Base-by-base conservation (phyloP, 2,888 invertebrate genomes). In the Lobophora halterata region DNA sequence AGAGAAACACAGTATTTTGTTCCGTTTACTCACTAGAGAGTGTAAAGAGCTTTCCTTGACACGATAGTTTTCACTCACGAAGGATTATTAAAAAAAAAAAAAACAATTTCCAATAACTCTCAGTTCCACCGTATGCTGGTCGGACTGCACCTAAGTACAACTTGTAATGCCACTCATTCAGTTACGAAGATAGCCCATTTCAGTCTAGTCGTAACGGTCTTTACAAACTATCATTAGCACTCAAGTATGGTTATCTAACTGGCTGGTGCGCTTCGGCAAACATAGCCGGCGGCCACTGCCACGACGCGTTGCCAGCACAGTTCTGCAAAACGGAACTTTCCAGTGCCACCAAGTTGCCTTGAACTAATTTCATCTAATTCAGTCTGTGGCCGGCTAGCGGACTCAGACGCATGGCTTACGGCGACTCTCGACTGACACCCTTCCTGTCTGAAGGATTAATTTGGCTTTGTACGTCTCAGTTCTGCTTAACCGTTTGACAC, bases 301-400 rank as follows among this genome's bases (percentile, higher is more conserved):
- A 37, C 49, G 42, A 45, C 52, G 60, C 55, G 55, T 58, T 54
- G 40, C 56, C 46, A 45, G 39, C 27, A 37, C 46, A 19, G 39
- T 39, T 47, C 38, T 44, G 31, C 26, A 36, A 40, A 39, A 44
- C 41, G 33, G 42, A 66, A 69, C 59, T 67, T 66, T 55, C 51
- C 63, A 56, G 54, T 52, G 55, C 58, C 45, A 50, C 55, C 47
- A 61, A 71, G 67, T 74, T 68, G 71, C 64, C 67, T 44, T 51
- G 44, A 72, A 74, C 72, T 78, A 77, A 76, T 76, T 74, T 65
- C 49, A 52, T 65, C 67, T 71, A 76, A 73, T 72, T 74, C 69
- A 63, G 66, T 51, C 61, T 61, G 66, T 32, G 60, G 61, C 43
- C 40, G 29, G 33, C 25, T 18, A 12, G 16, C 48, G 48, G 49